A percentile compares a stretch with the other conserved stretches of the same genome.
Conservation (phyloP, 2,888 invertebrate species). For the Fragum sueziense region DNA sequence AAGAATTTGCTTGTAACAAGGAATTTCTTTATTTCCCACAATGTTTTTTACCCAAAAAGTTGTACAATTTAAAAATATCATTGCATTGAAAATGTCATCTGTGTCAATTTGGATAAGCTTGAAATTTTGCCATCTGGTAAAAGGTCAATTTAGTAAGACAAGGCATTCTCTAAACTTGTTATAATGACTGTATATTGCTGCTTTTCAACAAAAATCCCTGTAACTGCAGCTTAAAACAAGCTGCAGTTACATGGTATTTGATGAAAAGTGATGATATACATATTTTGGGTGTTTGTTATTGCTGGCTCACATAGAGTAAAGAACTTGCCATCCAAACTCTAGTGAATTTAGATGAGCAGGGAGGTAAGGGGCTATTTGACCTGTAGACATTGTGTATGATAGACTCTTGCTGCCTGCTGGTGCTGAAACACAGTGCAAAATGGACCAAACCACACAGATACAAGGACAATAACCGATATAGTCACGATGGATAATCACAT, state of each 20-base stretch:
- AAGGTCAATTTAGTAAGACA: no score
- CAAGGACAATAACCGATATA: not conserved
- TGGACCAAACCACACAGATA: not conserved
- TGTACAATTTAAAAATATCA: no score
- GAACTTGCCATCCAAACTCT: constrained; percentile 75
- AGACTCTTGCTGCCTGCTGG: constrained; percentile 14
- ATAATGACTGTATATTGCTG: not conserved
- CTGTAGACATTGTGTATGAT: constrained; percentile 24
- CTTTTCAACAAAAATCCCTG: not conserved
- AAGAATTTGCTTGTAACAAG: no score
- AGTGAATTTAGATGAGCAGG: constrained; percentile 74
- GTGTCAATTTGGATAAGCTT: no score
- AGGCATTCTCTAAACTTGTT: not conserved
- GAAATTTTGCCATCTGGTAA: no score
- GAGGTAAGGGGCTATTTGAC: constrained; percentile 69
- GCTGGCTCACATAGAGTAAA: constrained; percentile 64
- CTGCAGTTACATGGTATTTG: no score
- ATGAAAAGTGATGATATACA: no score
- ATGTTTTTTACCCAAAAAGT: no score
- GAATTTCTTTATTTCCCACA: no score
- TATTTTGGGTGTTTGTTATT: constrained; percentile 7
- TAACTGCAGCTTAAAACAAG: no score
- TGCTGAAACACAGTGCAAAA: constrained; percentile 10
- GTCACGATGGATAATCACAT: no score
- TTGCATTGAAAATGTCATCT: no score